Evolutionary conservation across 2,113 vertebrate species (phyloP), one percentile per base, ranked within the genome.

Genomic region (Cyrtonyx montezumae): DNA sequence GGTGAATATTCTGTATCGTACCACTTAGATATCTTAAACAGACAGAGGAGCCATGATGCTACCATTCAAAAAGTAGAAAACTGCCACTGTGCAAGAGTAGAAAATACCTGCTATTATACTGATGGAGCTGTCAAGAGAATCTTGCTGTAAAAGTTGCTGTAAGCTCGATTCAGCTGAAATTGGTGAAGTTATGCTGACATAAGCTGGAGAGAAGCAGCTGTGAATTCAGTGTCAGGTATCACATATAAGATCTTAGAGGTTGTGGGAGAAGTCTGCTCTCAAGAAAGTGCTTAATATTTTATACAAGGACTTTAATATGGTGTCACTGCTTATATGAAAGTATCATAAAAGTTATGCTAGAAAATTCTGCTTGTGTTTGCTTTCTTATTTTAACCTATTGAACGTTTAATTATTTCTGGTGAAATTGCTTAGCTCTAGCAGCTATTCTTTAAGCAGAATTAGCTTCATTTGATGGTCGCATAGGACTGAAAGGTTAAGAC

Each of bases 51-150:
- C 32, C 13, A 13, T 7, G 53, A 2, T 5, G 65, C 46, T 83
- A 46, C 83, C 48, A 18, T 5, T 71, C 66, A 62, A 58, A 10
- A 62, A 68, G 65, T 1, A 68, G 77, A 25, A 62, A 66, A 71
- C n/a, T 49, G 53, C 13, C n/a, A 6, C 30, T 6, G 70, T 81
- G 86, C 62, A 55, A 8, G 13, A 90, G 61, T 81, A 81, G 90
- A 62, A 96, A 94, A 96, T 92, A 65, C 67, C 86, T 87, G 77
- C 22, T 48, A 0, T 84, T 65, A 91, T 88, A 81, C 86, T 93
- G 91, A 91, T 71, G 87, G 86, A 82, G 87, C 87, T 94, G 86
- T 79, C 81, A 80, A 90, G 62, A 75, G 40, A 79, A 56, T 42
- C n/a, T 4, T 4, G 26, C 58, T 66, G 78, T 28, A 61, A 46